Base-by-base conservation (phyloP, 1,140 invertebrate genomes). In the Notospermus geniculatus region DNA sequence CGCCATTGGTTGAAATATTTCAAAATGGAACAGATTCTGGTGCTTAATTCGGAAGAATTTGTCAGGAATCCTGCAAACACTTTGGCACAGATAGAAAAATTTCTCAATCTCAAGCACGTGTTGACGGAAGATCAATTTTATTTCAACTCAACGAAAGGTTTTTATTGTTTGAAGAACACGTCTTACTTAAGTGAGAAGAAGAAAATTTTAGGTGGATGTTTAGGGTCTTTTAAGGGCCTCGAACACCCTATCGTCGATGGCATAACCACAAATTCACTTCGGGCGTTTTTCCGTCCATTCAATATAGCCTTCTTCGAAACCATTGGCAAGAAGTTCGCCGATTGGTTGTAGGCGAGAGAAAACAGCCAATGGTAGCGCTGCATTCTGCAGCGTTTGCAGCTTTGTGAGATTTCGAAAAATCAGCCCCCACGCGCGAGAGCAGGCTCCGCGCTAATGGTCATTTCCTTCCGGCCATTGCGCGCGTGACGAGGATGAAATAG, bases 221-320 rank as follows among this genome's bases (percentile, higher is more conserved):
- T 97, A 32, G 92, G 92, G 54, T 93, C 92, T 79, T 94, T 90
- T 17, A 97, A 97, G 82, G 94, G 94, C 4, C 82, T 94, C 15
- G 90, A 87, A 72, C 93, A 97, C 84, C 92, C 92, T 1, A 84
- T 87, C 60, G 91, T 96, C 65, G 85, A 91, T 68, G 84, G 86
- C 1, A 79, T 82, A 28, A 88, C 89, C 27, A 82, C 93, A 59
- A 84, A 88, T 63, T 86, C 87, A 68, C 84, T 97, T 29, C 84
- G 88, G 66, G 87, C 92, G 71, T 97, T 95, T 78, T 97, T 94
- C 80, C 84, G 88, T 70, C 91, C 92, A 0, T 93, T 92, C 75
- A 97, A 97, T 65, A 60, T 71, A 54, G 66, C 65, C 46, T 69
- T 81, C 30, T 81, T 72, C 60, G 56, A 72, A 62, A 62, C 79